phyloP scores from a whole-genome alignment of 2,113 vertebrate genomes.

The Bothrops jararaca region DNA sequence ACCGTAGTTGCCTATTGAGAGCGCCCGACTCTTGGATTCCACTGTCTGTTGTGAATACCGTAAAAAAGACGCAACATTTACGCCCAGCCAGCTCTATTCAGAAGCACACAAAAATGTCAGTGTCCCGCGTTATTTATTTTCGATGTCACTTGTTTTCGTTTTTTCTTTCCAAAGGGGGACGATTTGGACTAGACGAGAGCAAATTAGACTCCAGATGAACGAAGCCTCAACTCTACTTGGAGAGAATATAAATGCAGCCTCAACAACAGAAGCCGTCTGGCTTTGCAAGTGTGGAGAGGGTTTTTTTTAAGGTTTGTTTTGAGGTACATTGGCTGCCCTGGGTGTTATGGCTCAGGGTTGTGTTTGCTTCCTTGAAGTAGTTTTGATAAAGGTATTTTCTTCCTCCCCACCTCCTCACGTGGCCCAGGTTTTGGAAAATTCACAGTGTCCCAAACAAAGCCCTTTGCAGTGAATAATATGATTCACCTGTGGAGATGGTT shows the following conservation, averaged over 20 bases:
- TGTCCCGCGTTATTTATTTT: background rate
- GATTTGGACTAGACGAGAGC: background rate
- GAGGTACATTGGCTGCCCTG: background rate
- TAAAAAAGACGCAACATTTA: background rate
- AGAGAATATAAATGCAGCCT: background rate
- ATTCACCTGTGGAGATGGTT: too few relatives aligned
- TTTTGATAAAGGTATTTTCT: background rate
- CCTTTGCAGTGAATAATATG: background rate
- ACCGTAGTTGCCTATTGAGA: too few relatives aligned
- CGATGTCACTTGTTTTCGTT: background rate
- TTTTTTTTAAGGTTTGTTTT: background rate
- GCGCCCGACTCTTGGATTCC: too few relatives aligned
- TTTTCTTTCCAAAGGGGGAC: background rate
- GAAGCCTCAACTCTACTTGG: background rate
- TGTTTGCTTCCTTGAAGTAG: background rate
- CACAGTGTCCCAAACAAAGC: background rate
- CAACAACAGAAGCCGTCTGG: background rate
- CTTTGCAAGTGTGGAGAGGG: background rate
- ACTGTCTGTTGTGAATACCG: too few relatives aligned
- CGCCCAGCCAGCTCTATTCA: background rate
- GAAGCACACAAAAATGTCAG: background rate
- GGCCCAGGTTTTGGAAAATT: background rate
- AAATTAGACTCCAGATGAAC: background rate
- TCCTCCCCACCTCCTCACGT: background rate
- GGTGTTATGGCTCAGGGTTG: background rate